Evolutionary conservation across 2,113 vertebrate genomes (phyloP).

Genomic region (Thalassoma bifasciatum): DNA sequence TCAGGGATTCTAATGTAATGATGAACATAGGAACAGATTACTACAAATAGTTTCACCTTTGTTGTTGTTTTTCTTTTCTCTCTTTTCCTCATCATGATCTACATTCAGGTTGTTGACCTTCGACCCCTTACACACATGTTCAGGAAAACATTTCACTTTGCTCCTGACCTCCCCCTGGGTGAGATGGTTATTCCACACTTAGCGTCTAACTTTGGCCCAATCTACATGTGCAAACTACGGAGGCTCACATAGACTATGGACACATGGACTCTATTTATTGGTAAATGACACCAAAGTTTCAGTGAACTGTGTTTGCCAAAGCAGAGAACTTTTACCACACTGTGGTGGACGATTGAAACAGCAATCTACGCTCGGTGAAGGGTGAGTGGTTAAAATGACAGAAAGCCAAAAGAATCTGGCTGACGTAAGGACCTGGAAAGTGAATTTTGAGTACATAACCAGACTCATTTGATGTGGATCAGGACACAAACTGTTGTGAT

Average conservation of each 20-base stretch:
- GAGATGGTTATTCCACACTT: constrained; percentile 94
- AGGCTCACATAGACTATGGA: constrained; percentile 73
- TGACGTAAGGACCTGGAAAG: neutral
- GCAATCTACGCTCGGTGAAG: neutral
- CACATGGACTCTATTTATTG: neutral
- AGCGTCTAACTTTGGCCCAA: constrained; percentile 93
- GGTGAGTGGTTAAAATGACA: neutral
- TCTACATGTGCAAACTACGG: constrained; percentile 92
- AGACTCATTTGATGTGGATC: neutral
- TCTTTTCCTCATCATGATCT: neutral
- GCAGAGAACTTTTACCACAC: neutral
- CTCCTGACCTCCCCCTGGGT: constrained; percentile 83
- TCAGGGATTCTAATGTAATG: neutral
- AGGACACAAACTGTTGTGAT: neutral
- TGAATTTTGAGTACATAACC: neutral
- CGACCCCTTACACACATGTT: constrained; percentile 83
- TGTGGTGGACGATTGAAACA: neutral
- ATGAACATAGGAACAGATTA: neutral
- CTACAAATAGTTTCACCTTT: neutral
- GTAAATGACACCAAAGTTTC: no score
- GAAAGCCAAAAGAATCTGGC: neutral
- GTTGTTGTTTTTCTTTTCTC: neutral
- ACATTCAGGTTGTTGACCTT: constrained; percentile 82
- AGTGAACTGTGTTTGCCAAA: neutral
- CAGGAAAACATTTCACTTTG: constrained; percentile 89